These are phyloP conservation scores for Timandra comae DNA, from an alignment of 2,888 invertebrate species.

Conservation along the genomic window DNA sequence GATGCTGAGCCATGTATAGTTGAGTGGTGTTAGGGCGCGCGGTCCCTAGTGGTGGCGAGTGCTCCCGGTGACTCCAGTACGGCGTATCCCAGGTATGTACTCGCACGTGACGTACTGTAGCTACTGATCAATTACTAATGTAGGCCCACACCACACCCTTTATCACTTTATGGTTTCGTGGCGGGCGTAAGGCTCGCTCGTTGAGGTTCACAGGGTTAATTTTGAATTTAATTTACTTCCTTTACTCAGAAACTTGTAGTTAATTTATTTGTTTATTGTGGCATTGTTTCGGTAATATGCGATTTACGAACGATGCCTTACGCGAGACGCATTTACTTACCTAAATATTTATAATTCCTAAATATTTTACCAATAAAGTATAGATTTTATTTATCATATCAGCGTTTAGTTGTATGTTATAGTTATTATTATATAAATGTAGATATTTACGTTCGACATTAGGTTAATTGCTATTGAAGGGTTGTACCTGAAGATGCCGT, in stretches of 20 bases:
- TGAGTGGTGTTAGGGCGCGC: constrained; percentile 49
- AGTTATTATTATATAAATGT: constrained; percentile 40
- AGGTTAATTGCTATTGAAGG: constrained; percentile 36
- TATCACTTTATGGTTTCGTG: no score
- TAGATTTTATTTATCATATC: constrained; percentile 71
- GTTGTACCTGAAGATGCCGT: constrained; percentile 53
- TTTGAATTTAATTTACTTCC: constrained; percentile 38
- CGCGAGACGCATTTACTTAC: constrained; percentile 50
- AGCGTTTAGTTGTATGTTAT: constrained; percentile 57
- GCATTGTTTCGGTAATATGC: constrained; percentile 29
- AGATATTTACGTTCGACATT: constrained; percentile 46
- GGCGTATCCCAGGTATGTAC: constrained; percentile 62
- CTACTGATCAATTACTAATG: no score
- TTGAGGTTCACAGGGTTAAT: constrained; percentile 61
- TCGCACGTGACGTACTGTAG: constrained; percentile 29
- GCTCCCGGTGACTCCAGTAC: constrained; percentile 49
- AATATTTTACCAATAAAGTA: constrained; percentile 56
- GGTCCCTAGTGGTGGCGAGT: constrained; percentile 45
- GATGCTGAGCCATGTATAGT: constrained; percentile 53
- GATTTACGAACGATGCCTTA: constrained; percentile 24
- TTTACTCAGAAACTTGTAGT: constrained; percentile 31
- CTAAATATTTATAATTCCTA: constrained; percentile 47
- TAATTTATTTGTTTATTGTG: constrained; percentile 40
- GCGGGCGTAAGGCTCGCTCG: constrained; percentile 26
- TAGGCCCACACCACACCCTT: no score